Base-by-base conservation (phyloP, 2,113 vertebrate genomes). In the Actenoides lindsayi region DNA sequence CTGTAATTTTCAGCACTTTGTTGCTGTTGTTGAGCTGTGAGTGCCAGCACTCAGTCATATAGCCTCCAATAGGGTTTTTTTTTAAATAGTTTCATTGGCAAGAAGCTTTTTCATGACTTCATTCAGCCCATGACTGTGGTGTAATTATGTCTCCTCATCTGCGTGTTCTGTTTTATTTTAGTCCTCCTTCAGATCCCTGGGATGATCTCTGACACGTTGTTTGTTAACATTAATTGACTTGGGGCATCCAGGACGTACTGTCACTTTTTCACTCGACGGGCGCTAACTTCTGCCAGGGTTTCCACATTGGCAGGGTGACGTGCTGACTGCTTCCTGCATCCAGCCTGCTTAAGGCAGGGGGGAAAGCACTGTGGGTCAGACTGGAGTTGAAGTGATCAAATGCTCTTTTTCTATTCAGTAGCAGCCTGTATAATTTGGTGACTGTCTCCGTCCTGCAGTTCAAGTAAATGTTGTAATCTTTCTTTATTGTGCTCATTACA, bases 121-220 rank as follows among this genome's bases (percentile, higher is more conserved):
- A 95, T 94, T 94, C 91, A 94, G 94, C 93, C 87, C 91, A 89
- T 97, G 94, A 95, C 93, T 91, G 86, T 94, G 91, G 83, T 95
- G 89, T 94, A 96, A 97, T 97, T 95, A 95, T 87, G 93, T 96
- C 91, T 94, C 83, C 73, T 96, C 69, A 75, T 96, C 83, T 92
- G 87, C 16, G 14, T 94, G 91, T 89, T 95, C 94, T 87, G 86
- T 94, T 95, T 97, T 96, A 94, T 94, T 97, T 96, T 95, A 94
- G 94, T 92, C 80, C 87, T 95, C 94, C 93, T 95, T 89, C 94
- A 13, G 6, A 84, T 96, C 94, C 81, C 79, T 62, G 67, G 75
- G 91, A 85, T 93, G 82, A 86, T 95, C 90, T 91, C 89, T 95
- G 95, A 87, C 83, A 71, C 56, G 73, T 78, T 92, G 59, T 89